Evolutionary conservation across 1,140 invertebrate genomes (phyloP).

Genomic region (Saccostrea glomerata): DNA sequence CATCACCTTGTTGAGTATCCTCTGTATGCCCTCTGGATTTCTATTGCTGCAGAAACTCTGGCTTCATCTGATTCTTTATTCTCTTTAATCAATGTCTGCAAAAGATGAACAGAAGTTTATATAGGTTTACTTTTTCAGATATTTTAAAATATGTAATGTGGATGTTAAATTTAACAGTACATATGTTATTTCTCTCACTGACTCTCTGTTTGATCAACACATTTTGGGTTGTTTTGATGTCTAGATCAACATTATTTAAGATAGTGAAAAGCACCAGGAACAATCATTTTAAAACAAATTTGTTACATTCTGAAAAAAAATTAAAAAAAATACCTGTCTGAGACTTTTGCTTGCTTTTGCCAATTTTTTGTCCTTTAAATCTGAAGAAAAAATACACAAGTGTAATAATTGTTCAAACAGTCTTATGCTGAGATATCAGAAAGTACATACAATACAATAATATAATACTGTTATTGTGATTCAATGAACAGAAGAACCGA

Average conservation of each 20-base stretch:
- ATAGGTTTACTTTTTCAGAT: not conserved
- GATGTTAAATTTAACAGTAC: too few species aligned
- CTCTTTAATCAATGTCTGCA: constrained; percentile 58
- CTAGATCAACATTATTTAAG: too few species aligned
- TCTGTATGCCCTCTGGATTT: constrained; percentile 71
- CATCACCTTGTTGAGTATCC: constrained; percentile 65
- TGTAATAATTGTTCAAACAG: not conserved
- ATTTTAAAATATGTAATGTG: not conserved
- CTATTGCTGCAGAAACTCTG: constrained; percentile 66
- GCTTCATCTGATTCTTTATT: constrained; percentile 63
- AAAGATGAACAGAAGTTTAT: not conserved
- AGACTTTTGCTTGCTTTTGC: constrained; percentile 26
- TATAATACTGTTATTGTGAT: not conserved
- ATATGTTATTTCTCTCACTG: too few species aligned
- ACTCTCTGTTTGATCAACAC: too few species aligned
- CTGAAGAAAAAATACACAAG: not conserved
- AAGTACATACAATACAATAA: not conserved
- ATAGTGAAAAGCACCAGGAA: not conserved
- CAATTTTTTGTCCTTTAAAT: constrained; percentile 4
- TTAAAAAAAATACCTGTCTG: not conserved
- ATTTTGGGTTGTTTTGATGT: too few species aligned
- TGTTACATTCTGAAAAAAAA: not conserved
- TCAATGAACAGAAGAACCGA: not conserved
- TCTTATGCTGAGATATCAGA: not conserved
- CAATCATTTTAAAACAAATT: not conserved